These are phyloP conservation scores for Amphilophus citrinellus DNA, from an alignment of 2,113 vertebrate genomes.

Conservation along the genomic window DNA sequence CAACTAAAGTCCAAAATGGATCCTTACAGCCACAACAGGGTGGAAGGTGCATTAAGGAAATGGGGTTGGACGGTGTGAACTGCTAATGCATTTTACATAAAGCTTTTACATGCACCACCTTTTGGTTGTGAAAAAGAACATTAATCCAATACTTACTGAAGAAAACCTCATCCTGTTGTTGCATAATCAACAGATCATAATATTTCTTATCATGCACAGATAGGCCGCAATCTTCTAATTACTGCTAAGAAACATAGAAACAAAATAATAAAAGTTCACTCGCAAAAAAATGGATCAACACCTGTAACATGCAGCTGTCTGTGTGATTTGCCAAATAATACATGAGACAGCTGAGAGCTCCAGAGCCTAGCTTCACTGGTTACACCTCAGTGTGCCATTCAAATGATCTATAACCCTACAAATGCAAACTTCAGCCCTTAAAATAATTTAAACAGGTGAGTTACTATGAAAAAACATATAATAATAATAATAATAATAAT, in stretches of 20 bases:
- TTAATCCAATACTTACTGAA: fast-evolving
- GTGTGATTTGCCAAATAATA: background rate
- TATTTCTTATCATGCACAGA: background rate
- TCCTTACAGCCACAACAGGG: background rate
- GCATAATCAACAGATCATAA: background rate
- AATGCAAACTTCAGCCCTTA: background rate
- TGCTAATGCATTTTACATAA: background rate
- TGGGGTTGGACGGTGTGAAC: background rate
- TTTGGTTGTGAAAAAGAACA: background rate
- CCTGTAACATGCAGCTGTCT: background rate
- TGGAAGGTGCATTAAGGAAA: background rate
- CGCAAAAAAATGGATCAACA: background rate
- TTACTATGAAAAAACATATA: no score
- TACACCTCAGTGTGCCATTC: no score
- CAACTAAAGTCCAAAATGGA: background rate
- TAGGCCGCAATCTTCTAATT: background rate
- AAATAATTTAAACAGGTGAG: background rate
- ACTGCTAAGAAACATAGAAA: background rate
- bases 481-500: no score
- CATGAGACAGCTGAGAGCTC: background rate
- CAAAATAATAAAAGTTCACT: background rate
- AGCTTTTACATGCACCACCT: background rate
- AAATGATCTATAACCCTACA: background rate
- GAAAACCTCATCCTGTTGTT: background rate
- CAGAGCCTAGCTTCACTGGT: background rate